Evolutionary conservation across 2,797 vertebrate genomes (phyloP), one percentile per base, ranked within the genome.

Genomic region (Spheniscus humboldti): DNA sequence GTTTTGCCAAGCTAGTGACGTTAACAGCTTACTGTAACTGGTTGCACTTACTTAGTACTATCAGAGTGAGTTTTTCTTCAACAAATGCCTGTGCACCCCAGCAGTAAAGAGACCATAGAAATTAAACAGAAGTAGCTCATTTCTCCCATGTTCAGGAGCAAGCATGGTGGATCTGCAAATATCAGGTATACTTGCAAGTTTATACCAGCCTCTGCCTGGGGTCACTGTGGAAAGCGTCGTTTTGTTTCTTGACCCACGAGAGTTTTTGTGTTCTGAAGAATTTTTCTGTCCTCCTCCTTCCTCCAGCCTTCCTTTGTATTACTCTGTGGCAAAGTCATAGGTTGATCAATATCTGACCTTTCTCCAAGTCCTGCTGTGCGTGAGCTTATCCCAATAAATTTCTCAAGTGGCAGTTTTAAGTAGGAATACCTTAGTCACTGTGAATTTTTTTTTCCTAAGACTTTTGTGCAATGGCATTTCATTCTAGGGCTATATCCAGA

Each of bases 101-200:
- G 35, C 25, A 82, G 28, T 43, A 91, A 78, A 75, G 8, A 31
- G 10, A 39, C 18, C 10, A 7, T 7, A 50, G 50, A 72, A 86
- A 94, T 69, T 63, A 60, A 55, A 11, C 16, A 66, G 45, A 64
- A 57, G 33, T 50, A 62, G 19, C 30, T 80, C 0, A 31, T 74
- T 88, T 80, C 13, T 74, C 28, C 18, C 24, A 13, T 0, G 0
- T 47, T 87, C 3, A 1, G 18, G 23, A 76, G 16, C 0, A 0
- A 74, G 45, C 19, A 48, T 25, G 17, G 19, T 74, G 25, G 31
- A 85, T 89, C 80, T 87, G 19, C n/a, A 86, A 88, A 43, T 69
- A 59, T 6, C 22, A 18, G 27, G 7, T 76, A 23, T 22, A 24
- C 8, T 28, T 90, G 13, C 30, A 80, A 72, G 27, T 56, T 66